Evolutionary conservation across 2,113 vertebrate species (phyloP).

Genomic region (Suricata suricatta): DNA sequence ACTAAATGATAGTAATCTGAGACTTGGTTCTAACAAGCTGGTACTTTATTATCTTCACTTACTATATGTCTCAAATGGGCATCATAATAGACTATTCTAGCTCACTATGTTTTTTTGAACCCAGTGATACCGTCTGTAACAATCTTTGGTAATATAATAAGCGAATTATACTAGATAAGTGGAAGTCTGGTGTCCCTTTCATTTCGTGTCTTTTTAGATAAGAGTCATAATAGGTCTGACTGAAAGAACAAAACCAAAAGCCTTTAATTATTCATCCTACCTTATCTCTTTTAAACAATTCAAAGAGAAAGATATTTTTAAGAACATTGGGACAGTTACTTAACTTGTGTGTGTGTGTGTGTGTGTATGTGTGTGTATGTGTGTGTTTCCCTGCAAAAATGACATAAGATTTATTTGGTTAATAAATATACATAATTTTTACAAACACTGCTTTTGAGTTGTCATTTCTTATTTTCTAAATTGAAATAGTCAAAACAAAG

Average conservation of each 20-base stretch:
- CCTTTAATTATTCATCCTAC: neutral
- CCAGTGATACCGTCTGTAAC: neutral
- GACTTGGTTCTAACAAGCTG: neutral
- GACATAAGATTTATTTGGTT: neutral
- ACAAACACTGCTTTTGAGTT: neutral
- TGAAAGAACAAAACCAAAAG: neutral
- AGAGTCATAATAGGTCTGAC: neutral
- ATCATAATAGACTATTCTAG: neutral
- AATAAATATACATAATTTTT: neutral
- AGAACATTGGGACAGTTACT: neutral
- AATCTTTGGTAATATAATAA: neutral
- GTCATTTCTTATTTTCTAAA: neutral
- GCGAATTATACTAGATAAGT: neutral
- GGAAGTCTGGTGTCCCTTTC: constrained; percentile 5
- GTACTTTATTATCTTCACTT: neutral
- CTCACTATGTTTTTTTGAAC: neutral
- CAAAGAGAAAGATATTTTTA: constrained; percentile 13
- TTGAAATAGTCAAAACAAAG: constrained; percentile 8
- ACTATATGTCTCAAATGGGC: neutral
- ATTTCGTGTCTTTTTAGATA: constrained; percentile 10
- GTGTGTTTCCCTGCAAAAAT: neutral
- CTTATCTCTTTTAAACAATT: constrained; percentile 20
- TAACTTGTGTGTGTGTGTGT: neutral
- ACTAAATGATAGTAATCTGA: neutral
- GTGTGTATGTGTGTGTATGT: neutral